Evolutionary conservation across 1,140 invertebrate species (phyloP), one percentile per base, ranked within the genome.

Genomic region (Nasonia longicornis): DNA sequence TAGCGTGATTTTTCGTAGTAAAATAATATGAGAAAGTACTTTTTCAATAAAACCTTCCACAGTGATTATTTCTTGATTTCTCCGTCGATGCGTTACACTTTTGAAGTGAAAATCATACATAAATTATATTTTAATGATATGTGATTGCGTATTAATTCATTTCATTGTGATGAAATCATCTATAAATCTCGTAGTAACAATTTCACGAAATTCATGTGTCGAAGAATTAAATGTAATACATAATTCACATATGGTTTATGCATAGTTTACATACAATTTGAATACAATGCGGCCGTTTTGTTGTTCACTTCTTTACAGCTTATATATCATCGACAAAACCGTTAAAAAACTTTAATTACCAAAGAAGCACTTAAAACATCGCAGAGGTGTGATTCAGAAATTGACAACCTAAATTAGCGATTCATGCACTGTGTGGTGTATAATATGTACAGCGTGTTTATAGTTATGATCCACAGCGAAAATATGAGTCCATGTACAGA

Each of bases 361-460:
- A 72, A n/a, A 71, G 45, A 72, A 79, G 45, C 42, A 70, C 42
- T 78, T 70, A 31, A 45, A 78, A n/a, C 52, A 78, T 79, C n/a
- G 67, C 69, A 79, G 20, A 71, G 35, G n/a, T 64, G 22, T 58
- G 29, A 72, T 31, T 7, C 35, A 48, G 31, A 79, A 42, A 79
- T 22, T 11, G 63, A 79, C 0, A 79, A 42, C 42, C 7, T 45
- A 20, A 29, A 67, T 67, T 12, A 29, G 29, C 29, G 20, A 12
- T 12, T 67, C 22, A 16, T 29, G 22, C 29, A 31, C 8, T 29
- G 64, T 7, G 8, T n/a, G 12, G n/a, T 26, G 20, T 66, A 66
- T 6, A 6, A 35, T 22, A 26, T 66, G 8, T 67, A 67, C 64
- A 2, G 11, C 45, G 12, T 48, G 45, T 48, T 3, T 35, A 35